Evolutionary conservation across 2,797 vertebrate genomes (phyloP).

Genomic region (Coregonus ussuriensis): DNA sequence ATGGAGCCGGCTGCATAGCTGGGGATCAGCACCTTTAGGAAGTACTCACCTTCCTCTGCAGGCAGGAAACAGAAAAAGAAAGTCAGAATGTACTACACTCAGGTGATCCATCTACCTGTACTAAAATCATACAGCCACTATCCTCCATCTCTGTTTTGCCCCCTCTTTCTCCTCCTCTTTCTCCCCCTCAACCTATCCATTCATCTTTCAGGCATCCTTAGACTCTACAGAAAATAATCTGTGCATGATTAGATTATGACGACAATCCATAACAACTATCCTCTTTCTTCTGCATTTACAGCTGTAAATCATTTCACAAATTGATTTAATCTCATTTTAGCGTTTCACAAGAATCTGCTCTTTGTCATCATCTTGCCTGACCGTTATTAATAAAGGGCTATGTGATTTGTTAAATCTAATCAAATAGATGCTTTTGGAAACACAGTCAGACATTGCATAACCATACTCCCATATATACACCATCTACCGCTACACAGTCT

Average conservation of each 20-base stretch:
- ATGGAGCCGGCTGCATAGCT: slow-evolving; percentile 96
- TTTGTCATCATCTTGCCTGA: slow-evolving; percentile 50
- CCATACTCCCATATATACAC: not conserved
- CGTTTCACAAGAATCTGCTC: slow-evolving; percentile 55
- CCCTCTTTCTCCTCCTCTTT: not conserved
- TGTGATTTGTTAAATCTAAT: slow-evolving; percentile 38
- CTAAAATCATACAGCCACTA: not conserved
- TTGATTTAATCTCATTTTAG: slow-evolving; percentile 68
- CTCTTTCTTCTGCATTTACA: slow-evolving; percentile 25
- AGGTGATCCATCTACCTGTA: not conserved
- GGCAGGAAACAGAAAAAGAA: slow-evolving; percentile 59
- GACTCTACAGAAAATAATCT: not conserved
- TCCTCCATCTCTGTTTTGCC: too few species aligned
- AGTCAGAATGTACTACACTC: slow-evolving; percentile 42
- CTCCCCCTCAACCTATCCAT: not conserved
- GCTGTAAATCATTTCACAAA: slow-evolving; percentile 53
- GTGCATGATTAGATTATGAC: not conserved
- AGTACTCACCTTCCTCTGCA: slow-evolving; percentile 89
- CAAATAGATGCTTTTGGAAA: slow-evolving; percentile 29
- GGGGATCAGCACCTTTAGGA: slow-evolving; percentile 96
- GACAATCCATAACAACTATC: not conserved
- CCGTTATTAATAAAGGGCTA: slow-evolving; percentile 14
- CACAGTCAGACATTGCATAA: not conserved
- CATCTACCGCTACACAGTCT: not conserved
- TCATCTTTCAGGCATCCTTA: not conserved